Evolutionary conservation across 1,140 invertebrate genomes (phyloP).

Genomic region (Nasonia vitripennis): DNA sequence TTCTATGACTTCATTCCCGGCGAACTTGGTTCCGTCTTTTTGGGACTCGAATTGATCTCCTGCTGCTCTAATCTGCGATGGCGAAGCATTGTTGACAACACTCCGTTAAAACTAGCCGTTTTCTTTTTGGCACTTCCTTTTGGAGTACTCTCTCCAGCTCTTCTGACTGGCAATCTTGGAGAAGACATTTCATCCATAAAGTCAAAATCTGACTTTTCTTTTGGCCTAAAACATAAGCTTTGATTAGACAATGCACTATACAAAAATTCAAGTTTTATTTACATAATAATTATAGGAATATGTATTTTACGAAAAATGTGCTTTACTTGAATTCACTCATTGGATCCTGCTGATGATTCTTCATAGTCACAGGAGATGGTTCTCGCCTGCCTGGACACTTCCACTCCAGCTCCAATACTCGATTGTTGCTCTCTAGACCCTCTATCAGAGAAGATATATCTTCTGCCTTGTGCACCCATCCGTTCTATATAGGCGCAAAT

Average conservation of each 20-base stretch:
- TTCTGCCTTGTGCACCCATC: conserved; percentile 69
- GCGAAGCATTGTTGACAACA: conserved; percentile 83
- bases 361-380: conserved; percentile 74
- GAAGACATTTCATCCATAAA: conserved; percentile 85
- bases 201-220: conserved; percentile 83
- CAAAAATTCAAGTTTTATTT: background rate
- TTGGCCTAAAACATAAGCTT: conserved; percentile 65
- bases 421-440: conserved; percentile 75
- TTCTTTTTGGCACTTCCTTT: conserved; percentile 86
- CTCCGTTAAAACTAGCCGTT: conserved; percentile 84
- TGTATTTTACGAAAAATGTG: background rate
- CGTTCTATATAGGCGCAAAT: conserved; percentile 57
- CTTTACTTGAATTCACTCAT: conserved; percentile 70
- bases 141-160: conserved; percentile 79
- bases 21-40: conserved; percentile 67
- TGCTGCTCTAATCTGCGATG: conserved; percentile 80
- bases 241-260: background rate
- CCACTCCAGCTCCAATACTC: conserved; percentile 78
- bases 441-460: conserved; percentile 78
- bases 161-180: conserved; percentile 78
- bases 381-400: conserved; percentile 79
- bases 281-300: background rate
- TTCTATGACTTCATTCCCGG: conserved; percentile 64
- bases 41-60: conserved; percentile 70
- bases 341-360: conserved; percentile 68